Evolutionary conservation across 2,113 vertebrate genomes (phyloP).

Genomic region (Hippocampus comes): DNA sequence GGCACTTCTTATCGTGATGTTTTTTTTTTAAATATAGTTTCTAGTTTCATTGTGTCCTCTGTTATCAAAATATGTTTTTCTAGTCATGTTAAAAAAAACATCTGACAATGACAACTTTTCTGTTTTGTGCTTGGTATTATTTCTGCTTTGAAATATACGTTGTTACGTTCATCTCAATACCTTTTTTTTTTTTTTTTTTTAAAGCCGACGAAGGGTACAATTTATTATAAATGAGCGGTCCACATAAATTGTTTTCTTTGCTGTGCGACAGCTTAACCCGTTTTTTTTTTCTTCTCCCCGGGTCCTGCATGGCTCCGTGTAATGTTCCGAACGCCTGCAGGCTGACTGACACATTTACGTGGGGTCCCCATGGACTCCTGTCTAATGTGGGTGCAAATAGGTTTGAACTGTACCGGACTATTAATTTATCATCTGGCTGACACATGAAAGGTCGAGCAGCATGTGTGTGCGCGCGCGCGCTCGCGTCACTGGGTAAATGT

Average conservation of each 20-base stretch:
- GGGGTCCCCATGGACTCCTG: constrained; percentile 74
- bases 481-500: background rate
- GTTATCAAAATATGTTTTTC: too few relatives aligned
- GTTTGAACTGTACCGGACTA: constrained; percentile 72
- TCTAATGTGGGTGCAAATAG: constrained; percentile 81
- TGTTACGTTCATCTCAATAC: background rate
- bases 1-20: background rate
- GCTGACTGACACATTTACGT: constrained; percentile 76
- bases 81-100: too few relatives aligned
- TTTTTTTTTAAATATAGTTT: background rate
- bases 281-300: background rate
- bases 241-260: background rate
- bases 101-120: background rate
- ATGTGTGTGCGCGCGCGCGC: background rate
- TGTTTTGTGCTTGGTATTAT: background rate
- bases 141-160: background rate
- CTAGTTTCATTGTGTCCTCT: background rate
- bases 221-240: background rate
- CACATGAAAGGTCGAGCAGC: constrained; percentile 48
- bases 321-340: constrained; percentile 65
- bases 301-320: background rate
- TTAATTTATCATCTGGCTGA: constrained; percentile 78
- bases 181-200: background rate
- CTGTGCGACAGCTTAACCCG: background rate
- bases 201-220: background rate